These are phyloP conservation scores for Monopterus albus DNA, from an alignment of 2,113 vertebrate genomes.

Conservation along the genomic window DNA sequence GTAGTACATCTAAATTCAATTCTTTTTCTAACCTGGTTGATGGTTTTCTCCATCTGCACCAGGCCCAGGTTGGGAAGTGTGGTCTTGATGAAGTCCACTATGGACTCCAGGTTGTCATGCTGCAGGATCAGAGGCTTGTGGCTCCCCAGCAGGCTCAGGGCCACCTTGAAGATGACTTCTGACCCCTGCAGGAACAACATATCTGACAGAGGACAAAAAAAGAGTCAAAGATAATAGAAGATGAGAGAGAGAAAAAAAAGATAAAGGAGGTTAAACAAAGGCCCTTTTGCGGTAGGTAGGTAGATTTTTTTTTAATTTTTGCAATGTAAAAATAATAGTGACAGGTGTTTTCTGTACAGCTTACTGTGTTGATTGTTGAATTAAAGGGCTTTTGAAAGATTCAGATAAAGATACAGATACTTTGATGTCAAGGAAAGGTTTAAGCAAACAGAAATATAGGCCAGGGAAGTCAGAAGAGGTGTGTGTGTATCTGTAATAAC, in stretches of 20 bases:
- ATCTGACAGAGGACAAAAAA: slow-evolving; percentile 78
- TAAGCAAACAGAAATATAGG: slow-evolving; percentile 59
- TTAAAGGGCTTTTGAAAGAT: slow-evolving; percentile 23
- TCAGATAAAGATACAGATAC: too few species aligned
- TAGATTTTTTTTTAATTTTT: neutral
- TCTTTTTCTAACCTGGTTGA: slow-evolving; percentile 87
- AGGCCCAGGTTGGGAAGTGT: slow-evolving; percentile 93
- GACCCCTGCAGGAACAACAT: slow-evolving; percentile 95
- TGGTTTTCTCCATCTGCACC: slow-evolving; percentile 98
- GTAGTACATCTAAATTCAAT: neutral
- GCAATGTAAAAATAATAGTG: slow-evolving; percentile 4
- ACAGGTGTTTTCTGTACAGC: slow-evolving; percentile 9
- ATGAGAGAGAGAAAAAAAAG: neutral
- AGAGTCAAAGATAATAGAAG: neutral
- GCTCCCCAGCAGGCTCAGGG: slow-evolving; percentile 91
- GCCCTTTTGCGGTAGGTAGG: neutral
- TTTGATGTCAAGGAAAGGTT: slow-evolving; percentile 54
- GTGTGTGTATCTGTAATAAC: slow-evolving; percentile 38
- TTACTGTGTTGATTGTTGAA: slow-evolving; percentile 28
- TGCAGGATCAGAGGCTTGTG: slow-evolving; percentile 96
- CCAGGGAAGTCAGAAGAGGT: slow-evolving; percentile 15
- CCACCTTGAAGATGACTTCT: slow-evolving; percentile 96
- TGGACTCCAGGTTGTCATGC: slow-evolving; percentile 93
- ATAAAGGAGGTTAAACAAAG: neutral
- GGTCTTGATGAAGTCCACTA: slow-evolving; percentile 96